A percentile compares a stretch with the other conserved stretches of the same genome.
phyloP scores from a whole-genome alignment of 2,888 invertebrate species.

The Cheilosia variabilis region DNA sequence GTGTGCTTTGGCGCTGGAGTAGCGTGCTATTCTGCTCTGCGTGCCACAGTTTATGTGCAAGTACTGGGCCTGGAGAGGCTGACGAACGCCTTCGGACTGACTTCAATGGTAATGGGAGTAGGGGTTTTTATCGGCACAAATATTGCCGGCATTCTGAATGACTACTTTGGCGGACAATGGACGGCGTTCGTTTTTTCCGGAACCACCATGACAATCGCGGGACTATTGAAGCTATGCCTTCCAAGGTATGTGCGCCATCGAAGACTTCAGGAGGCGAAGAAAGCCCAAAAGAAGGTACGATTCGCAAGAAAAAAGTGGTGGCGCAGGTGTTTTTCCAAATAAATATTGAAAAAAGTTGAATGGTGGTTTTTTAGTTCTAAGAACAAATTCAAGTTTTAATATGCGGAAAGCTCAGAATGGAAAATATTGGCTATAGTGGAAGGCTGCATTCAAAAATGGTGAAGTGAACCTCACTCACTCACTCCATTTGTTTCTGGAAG shows the following conservation, averaged over 20 bases:
- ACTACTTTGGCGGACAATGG: slow-evolving; percentile 74
- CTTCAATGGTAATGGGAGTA: slow-evolving; percentile 90
- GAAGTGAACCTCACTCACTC: no score
- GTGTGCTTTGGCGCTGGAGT: slow-evolving; percentile 79
- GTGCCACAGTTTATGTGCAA: slow-evolving; percentile 91
- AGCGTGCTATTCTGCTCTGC: slow-evolving; percentile 90
- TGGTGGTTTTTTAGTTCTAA: no score
- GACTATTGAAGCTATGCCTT: slow-evolving; percentile 78
- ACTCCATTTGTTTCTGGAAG: no score
- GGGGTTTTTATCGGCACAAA: slow-evolving; percentile 88
- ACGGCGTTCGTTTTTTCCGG: slow-evolving; percentile 80
- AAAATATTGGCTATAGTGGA: no score
- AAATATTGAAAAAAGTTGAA: background rate
- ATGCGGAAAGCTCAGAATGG: no score
- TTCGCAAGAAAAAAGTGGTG: slow-evolving; percentile 34
- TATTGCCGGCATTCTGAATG: slow-evolving; percentile 81
- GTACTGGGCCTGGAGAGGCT: slow-evolving; percentile 90
- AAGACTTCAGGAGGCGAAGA: background rate
- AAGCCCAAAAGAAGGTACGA: slow-evolving; percentile 24
- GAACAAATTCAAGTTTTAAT: no score
- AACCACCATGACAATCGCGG: slow-evolving; percentile 78
- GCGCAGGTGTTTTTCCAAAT: background rate
- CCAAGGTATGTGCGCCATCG: slow-evolving; percentile 72
- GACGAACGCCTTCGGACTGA: slow-evolving; percentile 91
- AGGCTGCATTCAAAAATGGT: no score